Evolutionary conservation across 1,140 invertebrate species (phyloP), one percentile per base, ranked within the genome.

Genomic region (Asobara japonica): DNA sequence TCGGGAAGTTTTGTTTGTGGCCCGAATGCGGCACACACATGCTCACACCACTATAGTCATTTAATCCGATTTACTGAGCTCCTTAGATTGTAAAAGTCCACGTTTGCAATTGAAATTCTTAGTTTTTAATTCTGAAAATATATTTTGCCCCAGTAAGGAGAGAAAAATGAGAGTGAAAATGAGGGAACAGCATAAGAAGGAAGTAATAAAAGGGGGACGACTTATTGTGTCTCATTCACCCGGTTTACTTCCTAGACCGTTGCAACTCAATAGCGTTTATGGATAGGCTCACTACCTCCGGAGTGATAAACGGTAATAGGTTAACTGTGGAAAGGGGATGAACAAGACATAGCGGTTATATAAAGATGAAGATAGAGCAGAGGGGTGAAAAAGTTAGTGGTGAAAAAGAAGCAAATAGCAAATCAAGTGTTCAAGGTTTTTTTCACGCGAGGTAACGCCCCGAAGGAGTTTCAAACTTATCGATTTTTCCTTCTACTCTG

Each of bases 361-460:
- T 2, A 33, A 11, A 33, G 31, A 33, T 33, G 11, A 33, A 33
- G 31, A 7, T 45, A 45, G 41, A 16, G 41, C 41, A 16, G 41
- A 7, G 41, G 18, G 4, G n/a, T 6, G 11, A 3, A 45, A 45
- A 45, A 45, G 18, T 16, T 16, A 45, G 18, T 2, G 0, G n/a
- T 45, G 41, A 16, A 7, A 16, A 70, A 70, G 25, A 70, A 38
- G 45, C 22, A 70, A 70, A 62, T 38, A 29, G 22, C 68, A 62
- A 70, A 41, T 30, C 68, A 70, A 41, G 68, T 38, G 68, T 70
- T 62, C 56, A 62, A 29, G 33, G 56, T 70, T 70, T 70, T n/a
- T n/a, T 70, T 60, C 68, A 41, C 29, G n/a, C 41, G 56, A 62
- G 16, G 11, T 27, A 62, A 70, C n/a, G 41, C 27, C 31, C 38